Evolutionary conservation across 1,140 invertebrate genomes (phyloP).

Genomic region (Yoshiicerus persimilis): DNA sequence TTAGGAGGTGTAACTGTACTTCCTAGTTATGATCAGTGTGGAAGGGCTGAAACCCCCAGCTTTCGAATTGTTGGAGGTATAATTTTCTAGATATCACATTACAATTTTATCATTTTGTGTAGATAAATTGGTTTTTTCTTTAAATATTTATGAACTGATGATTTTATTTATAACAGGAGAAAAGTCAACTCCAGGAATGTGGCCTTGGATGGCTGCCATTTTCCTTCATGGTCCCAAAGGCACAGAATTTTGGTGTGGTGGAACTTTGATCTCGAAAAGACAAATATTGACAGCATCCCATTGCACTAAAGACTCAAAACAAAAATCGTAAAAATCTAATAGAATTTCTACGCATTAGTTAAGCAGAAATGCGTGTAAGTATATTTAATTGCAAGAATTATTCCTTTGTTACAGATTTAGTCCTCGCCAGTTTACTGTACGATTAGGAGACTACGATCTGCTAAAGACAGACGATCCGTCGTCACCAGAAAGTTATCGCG

Average conservation of each 20-base stretch:
- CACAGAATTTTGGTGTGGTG: slow-evolving; percentile 73
- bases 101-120: no score
- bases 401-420: slow-evolving; percentile 66
- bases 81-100: neutral
- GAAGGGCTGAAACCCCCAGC: slow-evolving; percentile 75
- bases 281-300: slow-evolving; percentile 89
- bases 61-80: slow-evolving; percentile 86
- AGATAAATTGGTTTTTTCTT: no score
- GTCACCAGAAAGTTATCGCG: slow-evolving; percentile 72
- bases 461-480: slow-evolving; percentile 78
- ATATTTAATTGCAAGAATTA: neutral
- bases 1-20: neutral
- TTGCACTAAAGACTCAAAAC: slow-evolving; percentile 81
- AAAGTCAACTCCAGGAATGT: slow-evolving; percentile 73
- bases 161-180: slow-evolving; percentile 53
- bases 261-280: slow-evolving; percentile 75
- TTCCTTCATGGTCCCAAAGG: slow-evolving; percentile 80
- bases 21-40: slow-evolving; percentile 60
- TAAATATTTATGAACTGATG: neutral
- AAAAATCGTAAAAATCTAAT: slow-evolving; percentile 71
- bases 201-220: slow-evolving; percentile 94
- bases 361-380: neutral
- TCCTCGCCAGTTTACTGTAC: slow-evolving; percentile 80
- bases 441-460: slow-evolving; percentile 84
- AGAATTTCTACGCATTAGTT: no score